Conservation (phyloP, 2,113 vertebrate genomes). For the Calyptommatus sinebrachiatus region DNA sequence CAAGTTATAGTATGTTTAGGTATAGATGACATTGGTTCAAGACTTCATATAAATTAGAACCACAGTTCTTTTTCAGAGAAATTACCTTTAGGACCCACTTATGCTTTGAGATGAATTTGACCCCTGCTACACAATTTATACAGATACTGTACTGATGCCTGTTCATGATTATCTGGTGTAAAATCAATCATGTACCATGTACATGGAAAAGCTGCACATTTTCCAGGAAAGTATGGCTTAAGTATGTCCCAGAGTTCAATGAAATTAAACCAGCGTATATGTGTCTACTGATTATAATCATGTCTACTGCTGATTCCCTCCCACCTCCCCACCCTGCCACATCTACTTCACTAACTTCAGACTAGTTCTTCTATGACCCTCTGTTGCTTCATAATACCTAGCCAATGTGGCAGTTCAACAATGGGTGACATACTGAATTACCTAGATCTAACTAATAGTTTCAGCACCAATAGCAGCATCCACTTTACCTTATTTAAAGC, state of each 20-base stretch:
- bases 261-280: neutral
- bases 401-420: constrained; percentile 13
- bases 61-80: constrained; percentile 50
- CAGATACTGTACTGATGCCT: constrained; percentile 50
- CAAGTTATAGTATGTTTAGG: neutral
- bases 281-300: neutral
- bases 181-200: neutral
- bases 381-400: constrained; percentile 28
- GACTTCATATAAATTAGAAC: constrained; percentile 50
- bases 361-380: constrained; percentile 55
- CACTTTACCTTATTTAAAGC: neutral
- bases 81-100: constrained; percentile 54
- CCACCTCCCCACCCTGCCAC: neutral
- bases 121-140: constrained; percentile 53
- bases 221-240: neutral
- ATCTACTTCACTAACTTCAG: neutral
- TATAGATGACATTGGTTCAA: constrained; percentile 18
- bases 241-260: neutral
- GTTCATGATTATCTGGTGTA: constrained; percentile 46
- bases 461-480: neutral
- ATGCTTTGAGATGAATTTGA: constrained; percentile 55
- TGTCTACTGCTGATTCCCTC: neutral
- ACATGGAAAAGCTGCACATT: neutral
- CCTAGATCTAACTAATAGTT: neutral
- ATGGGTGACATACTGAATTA: neutral